Percentiles rank a stretch among this genome's conserved stretches.
Evolutionary conservation across 2,888 invertebrate species (phyloP).

Genomic region (Clivina fossor): DNA sequence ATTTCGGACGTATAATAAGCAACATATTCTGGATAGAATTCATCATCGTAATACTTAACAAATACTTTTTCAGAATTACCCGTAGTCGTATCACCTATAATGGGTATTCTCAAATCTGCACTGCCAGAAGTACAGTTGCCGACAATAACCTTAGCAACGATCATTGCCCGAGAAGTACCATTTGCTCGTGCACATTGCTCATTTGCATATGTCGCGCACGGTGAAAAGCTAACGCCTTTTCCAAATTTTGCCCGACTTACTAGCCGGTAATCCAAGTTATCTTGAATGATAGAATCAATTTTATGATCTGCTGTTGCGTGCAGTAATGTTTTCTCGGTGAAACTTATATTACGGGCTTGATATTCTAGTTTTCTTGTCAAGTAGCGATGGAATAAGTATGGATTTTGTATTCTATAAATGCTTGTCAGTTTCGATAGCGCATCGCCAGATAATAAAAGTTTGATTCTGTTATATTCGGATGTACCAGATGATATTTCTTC

Average conservation of each 20-base stretch:
- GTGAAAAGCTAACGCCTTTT: constrained; percentile 47
- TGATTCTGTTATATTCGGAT: background rate
- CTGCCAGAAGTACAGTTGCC: constrained; percentile 38
- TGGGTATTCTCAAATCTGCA: too few relatives aligned
- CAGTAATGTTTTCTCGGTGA: constrained; percentile 37
- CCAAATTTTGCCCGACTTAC: constrained; percentile 44
- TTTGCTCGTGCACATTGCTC: constrained; percentile 44
- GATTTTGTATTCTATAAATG: constrained; percentile 44
- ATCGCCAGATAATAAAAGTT: background rate
- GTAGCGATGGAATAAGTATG: constrained; percentile 43
- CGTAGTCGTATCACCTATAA: too few relatives aligned
- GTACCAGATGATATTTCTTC: background rate
- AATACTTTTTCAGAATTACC: too few relatives aligned
- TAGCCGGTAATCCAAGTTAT: constrained; percentile 47
- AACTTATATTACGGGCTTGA: constrained; percentile 33
- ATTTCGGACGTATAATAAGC: too few relatives aligned
- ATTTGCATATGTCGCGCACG: constrained; percentile 42
- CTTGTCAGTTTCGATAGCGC: constrained; percentile 10
- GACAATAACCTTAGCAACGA: constrained; percentile 46
- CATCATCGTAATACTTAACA: too few relatives aligned
- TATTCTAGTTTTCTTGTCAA: constrained; percentile 44
- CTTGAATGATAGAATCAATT: constrained; percentile 42
- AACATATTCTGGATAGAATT: too few relatives aligned
- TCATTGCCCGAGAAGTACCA: constrained; percentile 42
- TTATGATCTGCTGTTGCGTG: constrained; percentile 45